Conservation (phyloP, 2,113 vertebrate species). For the Orthonyx spaldingii region DNA sequence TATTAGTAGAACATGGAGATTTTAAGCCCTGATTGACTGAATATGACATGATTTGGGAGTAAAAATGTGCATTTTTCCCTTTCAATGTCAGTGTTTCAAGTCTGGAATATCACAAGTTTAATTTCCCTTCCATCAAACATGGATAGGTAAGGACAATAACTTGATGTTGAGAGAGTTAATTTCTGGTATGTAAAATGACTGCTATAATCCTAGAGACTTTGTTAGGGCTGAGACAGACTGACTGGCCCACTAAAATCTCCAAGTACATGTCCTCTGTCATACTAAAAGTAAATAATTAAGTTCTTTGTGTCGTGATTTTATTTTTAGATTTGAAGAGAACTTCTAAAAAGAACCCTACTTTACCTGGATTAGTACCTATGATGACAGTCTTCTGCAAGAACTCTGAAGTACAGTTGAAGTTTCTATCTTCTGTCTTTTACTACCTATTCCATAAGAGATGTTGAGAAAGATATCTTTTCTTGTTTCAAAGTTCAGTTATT, state of each 20-base stretch:
- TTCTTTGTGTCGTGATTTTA: not conserved
- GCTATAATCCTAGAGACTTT: not conserved
- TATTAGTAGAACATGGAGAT: not conserved
- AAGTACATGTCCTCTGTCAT: not conserved
- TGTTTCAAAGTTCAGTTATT: conserved; percentile 14
- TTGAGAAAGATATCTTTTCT: not conserved
- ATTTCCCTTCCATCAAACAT: not conserved
- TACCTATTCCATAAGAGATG: not conserved
- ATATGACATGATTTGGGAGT: not conserved
- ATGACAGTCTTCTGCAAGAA: conserved; percentile 19
- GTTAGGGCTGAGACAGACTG: not conserved
- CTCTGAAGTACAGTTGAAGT: not conserved
- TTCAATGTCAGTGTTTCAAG: not conserved
- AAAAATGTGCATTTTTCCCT: not conserved
- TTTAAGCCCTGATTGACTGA: not conserved
- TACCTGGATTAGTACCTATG: not conserved
- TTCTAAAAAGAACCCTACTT: conserved; percentile 2
- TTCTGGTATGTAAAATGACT: not conserved
- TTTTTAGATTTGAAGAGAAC: conserved; percentile 36
- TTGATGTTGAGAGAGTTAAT: not conserved
- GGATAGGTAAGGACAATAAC: not conserved
- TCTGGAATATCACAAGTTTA: not conserved
- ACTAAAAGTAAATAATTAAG: conserved; percentile 7
- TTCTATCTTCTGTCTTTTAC: conserved; percentile 16
- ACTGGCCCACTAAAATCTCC: not conserved